These are phyloP conservation scores for Apocheima hispidaria DNA, from an alignment of 2,888 invertebrate genomes.

Conservation along the genomic window DNA sequence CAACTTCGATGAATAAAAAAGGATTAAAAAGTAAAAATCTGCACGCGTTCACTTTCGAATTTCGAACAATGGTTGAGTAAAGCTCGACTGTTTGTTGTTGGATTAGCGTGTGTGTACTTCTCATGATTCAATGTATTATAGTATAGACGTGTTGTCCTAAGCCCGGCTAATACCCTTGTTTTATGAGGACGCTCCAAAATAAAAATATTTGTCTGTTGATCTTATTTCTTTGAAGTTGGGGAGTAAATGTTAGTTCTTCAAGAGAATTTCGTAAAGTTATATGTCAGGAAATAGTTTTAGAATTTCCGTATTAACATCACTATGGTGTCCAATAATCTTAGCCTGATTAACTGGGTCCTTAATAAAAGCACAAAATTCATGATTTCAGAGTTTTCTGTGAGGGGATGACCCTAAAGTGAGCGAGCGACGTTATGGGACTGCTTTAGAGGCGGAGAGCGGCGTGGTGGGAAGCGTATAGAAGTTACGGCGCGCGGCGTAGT, in stretches of 20 bases:
- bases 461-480: too few species aligned
- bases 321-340: background rate
- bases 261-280: slow-evolving; percentile 35
- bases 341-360: background rate
- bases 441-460: too few species aligned
- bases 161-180: slow-evolving; percentile 43
- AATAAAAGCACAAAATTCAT: too few species aligned
- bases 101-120: slow-evolving; percentile 79
- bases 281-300: slow-evolving; percentile 16
- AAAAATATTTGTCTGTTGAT: slow-evolving; percentile 41
- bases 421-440: too few species aligned
- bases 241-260: slow-evolving; percentile 25
- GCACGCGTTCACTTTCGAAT: slow-evolving; percentile 60
- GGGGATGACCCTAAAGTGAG: too few species aligned
- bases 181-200: slow-evolving; percentile 42
- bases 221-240: slow-evolving; percentile 40
- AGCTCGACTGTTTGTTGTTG: slow-evolving; percentile 67
- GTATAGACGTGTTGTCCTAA: slow-evolving; percentile 41
- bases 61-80: slow-evolving; percentile 65
- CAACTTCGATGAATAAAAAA: slow-evolving; percentile 48
- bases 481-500: too few species aligned
- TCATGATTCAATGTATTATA: slow-evolving; percentile 62
- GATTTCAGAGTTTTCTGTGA: too few species aligned
- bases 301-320: slow-evolving; percentile 8
- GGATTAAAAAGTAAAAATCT: slow-evolving; percentile 55